Percentiles rank a stretch among this genome's conserved stretches.
phyloP scores from a whole-genome alignment of 2,113 vertebrate species.

The Nanger granti region DNA sequence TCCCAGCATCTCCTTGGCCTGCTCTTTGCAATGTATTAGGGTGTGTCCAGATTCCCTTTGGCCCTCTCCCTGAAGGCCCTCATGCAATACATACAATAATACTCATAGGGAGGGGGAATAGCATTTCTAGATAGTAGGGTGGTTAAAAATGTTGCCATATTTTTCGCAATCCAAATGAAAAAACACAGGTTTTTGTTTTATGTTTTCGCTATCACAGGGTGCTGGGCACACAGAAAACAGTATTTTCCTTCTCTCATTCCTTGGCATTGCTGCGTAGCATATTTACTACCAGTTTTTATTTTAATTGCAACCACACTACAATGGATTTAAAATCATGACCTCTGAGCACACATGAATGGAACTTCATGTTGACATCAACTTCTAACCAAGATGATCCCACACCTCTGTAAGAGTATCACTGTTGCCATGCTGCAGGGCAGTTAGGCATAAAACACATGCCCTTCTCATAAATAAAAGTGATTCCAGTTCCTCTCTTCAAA shows the following conservation, averaged over 20 bases:
- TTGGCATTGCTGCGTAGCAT: accelerated
- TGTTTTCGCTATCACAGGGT: not conserved
- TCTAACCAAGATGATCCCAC: not conserved
- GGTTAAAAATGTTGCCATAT: not conserved
- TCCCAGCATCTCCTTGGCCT: not conserved
- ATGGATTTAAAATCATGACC: not conserved
- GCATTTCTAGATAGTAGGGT: too few species aligned
- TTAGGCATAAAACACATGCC: too few species aligned
- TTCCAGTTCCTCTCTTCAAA: not conserved
- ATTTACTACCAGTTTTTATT: not conserved
- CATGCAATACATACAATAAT: not conserved
- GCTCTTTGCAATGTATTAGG: not conserved
- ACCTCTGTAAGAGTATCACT: not conserved
- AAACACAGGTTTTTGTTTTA: not conserved
- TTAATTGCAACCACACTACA: not conserved
- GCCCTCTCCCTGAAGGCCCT: not conserved
- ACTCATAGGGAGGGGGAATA: not conserved
- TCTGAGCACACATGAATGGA: not conserved
- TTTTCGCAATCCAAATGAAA: not conserved
- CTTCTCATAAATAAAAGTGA: not conserved
- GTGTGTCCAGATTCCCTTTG: not conserved
- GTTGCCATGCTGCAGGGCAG: accelerated
- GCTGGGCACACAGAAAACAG: not conserved
- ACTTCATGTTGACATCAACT: not conserved
- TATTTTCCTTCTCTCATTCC: not conserved